These are phyloP conservation scores for Melipona beecheii DNA, from an alignment of 2,888 invertebrate genomes.

Conservation along the genomic window DNA sequence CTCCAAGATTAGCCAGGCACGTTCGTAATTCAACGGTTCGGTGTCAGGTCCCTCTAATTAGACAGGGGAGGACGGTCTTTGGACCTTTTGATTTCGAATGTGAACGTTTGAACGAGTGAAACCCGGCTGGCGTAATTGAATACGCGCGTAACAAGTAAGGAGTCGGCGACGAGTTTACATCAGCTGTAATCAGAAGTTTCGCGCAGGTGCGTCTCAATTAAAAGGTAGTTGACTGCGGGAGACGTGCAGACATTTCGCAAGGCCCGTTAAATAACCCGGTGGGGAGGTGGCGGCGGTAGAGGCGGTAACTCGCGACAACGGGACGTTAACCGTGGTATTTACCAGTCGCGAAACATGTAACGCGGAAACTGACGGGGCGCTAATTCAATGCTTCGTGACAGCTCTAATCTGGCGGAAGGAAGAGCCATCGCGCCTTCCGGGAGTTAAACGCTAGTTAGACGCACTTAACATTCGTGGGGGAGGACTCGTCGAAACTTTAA, in stretches of 20 bases:
- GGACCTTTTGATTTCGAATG: background rate
- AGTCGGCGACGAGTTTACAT: constrained; percentile 31
- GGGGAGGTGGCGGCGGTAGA: background rate
- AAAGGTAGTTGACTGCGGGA: constrained; percentile 36
- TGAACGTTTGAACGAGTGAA: background rate
- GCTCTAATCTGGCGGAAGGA: constrained; percentile 74
- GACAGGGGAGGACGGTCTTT: too few relatives aligned
- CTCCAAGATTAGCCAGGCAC: background rate
- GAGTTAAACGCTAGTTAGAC: constrained; percentile 72
- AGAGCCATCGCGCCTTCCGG: constrained; percentile 70
- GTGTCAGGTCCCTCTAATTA: background rate
- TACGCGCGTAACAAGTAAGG: constrained; percentile 22
- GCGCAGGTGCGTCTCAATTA: constrained; percentile 34
- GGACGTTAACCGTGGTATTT: constrained; percentile 51
- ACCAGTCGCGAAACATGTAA: constrained; percentile 58
- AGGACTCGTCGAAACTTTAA: constrained; percentile 75
- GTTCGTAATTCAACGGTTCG: background rate
- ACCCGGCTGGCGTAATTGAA: constrained; percentile 16
- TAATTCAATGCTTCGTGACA: constrained; percentile 74
- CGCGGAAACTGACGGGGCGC: constrained; percentile 66
- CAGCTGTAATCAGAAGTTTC: constrained; percentile 40
- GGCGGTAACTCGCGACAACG: constrained; percentile 36
- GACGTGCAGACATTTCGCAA: constrained; percentile 34
- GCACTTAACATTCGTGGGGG: constrained; percentile 71
- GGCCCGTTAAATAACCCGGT: constrained; percentile 8